Conservation (phyloP, 2,888 invertebrate genomes). For the Aphelenchoides bicaudatus region DNA sequence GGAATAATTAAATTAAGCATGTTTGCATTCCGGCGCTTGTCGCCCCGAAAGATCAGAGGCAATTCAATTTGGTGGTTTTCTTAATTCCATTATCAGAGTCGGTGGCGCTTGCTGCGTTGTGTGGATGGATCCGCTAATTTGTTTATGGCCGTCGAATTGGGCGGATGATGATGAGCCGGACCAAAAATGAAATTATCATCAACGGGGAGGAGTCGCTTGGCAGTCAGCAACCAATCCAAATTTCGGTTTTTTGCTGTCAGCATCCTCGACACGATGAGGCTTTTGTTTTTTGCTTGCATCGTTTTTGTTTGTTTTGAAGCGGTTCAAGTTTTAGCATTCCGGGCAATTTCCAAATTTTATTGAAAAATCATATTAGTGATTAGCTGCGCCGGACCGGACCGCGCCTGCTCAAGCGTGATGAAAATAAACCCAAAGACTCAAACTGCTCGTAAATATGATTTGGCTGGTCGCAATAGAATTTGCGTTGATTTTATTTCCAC, state of each 20-base stretch:
- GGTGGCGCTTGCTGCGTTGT: neutral
- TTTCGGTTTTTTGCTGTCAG: too few species aligned
- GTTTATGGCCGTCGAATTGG: too few species aligned
- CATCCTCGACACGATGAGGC: too few species aligned
- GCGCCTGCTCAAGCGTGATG: too few species aligned
- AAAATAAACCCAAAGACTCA: too few species aligned
- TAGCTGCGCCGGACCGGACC: too few species aligned
- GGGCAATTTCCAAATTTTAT: too few species aligned
- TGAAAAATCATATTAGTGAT: too few species aligned
- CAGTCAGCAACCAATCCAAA: too few species aligned
- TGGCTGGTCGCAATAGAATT: neutral
- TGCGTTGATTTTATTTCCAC: conserved; percentile 11
- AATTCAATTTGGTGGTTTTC: neutral
- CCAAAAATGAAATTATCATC: conserved; percentile 10
- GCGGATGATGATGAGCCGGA: neutral
- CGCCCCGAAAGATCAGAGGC: neutral
- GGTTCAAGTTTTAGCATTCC: neutral
- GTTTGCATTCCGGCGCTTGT: too few species aligned
- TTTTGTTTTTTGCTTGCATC: neutral
- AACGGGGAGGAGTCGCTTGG: conserved; percentile 14
- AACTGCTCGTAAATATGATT: conserved; percentile 5
- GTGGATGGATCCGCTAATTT: conserved; percentile 10
- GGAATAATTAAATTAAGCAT: neutral
- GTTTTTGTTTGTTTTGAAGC: neutral
- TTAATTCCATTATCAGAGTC: conserved; percentile 10